A percentile compares a stretch with the other conserved stretches of the same genome.
Conservation (phyloP, 2,888 invertebrate genomes). For the Elegia similella region DNA sequence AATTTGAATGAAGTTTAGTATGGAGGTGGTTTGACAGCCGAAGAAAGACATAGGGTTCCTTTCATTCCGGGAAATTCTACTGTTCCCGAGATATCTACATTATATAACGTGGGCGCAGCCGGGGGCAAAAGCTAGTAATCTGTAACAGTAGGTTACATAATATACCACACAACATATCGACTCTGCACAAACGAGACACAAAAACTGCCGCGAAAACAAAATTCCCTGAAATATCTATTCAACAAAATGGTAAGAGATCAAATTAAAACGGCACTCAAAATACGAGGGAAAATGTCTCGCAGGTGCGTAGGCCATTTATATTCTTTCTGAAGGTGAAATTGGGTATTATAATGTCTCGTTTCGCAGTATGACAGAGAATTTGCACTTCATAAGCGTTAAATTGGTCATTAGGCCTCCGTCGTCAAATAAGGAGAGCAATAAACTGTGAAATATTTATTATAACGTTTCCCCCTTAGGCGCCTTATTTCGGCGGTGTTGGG, state of each 20-base stretch:
- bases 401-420: conserved; percentile 69
- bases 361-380: conserved; percentile 73
- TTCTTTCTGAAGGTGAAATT: conserved; percentile 72
- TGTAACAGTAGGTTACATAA: no score
- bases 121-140: no score
- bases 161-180: no score
- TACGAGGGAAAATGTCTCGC: conserved; percentile 32
- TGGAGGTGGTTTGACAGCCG: no score
- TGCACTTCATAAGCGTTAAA: conserved; percentile 79
- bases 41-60: no score
- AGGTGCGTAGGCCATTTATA: conserved; percentile 64
- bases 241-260: conserved; percentile 18
- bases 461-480: conserved; percentile 36
- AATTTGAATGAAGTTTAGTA: no score
- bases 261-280: conserved; percentile 38
- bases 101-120: no score
- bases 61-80: no score
- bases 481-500: conserved; percentile 7
- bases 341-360: conserved; percentile 74
- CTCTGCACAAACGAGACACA: background rate
- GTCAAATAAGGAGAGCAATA: conserved; percentile 63
- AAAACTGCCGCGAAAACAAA: background rate
- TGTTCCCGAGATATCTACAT: no score
- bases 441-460: conserved; percentile 69
- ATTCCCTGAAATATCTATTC: conserved; percentile 7